Evolutionary conservation across 2,113 vertebrate genomes (phyloP).

Genomic region (Eolophus roseicapilla): DNA sequence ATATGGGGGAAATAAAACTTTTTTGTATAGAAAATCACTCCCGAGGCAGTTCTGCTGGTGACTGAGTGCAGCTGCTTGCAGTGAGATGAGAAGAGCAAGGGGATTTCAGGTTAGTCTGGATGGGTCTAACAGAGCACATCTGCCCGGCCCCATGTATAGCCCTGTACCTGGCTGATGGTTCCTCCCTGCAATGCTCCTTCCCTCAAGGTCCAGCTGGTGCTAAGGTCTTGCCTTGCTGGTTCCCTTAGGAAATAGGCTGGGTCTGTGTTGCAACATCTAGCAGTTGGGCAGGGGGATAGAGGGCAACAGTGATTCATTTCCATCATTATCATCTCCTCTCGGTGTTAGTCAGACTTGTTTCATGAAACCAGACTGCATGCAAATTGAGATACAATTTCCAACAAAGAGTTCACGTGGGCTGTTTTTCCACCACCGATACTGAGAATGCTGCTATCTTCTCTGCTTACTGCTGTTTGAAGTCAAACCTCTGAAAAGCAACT

Average conservation of each 20-base stretch:
- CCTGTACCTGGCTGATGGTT: not conserved
- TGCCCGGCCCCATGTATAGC: fast-evolving
- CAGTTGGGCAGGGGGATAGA: not conserved
- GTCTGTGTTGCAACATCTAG: not conserved
- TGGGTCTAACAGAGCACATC: not conserved
- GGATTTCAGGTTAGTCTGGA: not conserved
- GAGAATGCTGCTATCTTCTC: not conserved
- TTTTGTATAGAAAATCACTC: not conserved
- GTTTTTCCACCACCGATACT: not conserved
- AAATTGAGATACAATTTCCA: not conserved
- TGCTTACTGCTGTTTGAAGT: not conserved
- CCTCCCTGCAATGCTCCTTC: not conserved
- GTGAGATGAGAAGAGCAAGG: not conserved
- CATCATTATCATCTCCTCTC: not conserved
- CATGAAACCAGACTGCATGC: not conserved
- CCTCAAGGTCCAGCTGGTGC: not conserved
- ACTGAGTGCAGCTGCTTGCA: not conserved
- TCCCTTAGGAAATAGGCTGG: not conserved
- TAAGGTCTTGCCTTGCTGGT: not conserved
- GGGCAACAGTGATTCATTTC: not conserved
- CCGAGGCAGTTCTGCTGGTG: not conserved
- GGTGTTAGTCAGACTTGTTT: not conserved
- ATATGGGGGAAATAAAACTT: not conserved
- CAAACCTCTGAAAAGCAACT: not conserved
- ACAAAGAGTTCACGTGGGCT: not conserved